Percentiles rank a stretch among this genome's conserved stretches.
These are phyloP conservation scores for Ispidina lecontei DNA, from an alignment of 2,797 vertebrate species.

Conservation along the genomic window DNA sequence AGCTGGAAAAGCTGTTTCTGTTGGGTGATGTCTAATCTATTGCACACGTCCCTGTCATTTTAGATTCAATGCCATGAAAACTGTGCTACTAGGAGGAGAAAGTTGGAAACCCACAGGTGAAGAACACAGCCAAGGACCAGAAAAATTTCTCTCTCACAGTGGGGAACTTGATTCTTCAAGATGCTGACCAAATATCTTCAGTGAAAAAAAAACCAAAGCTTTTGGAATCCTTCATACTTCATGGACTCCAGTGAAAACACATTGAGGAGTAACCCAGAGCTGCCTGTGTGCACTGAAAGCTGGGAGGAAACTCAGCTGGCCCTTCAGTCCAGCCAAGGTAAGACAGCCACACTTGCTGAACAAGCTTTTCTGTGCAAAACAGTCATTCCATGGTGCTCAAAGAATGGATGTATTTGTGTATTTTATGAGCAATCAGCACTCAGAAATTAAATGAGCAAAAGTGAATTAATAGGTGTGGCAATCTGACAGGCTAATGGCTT, in stretches of 20 bases:
- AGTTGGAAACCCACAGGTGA: not conserved
- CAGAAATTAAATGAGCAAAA: constrained; percentile 22
- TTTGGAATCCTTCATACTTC: not conserved
- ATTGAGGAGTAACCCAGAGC: not conserved
- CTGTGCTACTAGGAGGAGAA: not conserved
- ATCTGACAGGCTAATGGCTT: not conserved
- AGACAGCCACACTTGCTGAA: not conserved
- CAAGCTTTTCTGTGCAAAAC: not conserved
- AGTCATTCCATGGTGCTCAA: accelerated
- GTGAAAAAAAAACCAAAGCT: not conserved
- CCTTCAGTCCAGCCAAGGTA: not conserved
- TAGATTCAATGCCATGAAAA: not conserved
- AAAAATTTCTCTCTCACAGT: not conserved
- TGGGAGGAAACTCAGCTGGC: not conserved
- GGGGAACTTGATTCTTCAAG: not conserved
- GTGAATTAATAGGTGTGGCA: not conserved
- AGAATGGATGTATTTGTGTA: not conserved
- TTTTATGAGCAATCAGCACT: not conserved
- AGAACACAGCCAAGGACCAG: not conserved
- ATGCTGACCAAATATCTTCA: not conserved
- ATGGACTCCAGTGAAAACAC: not conserved
- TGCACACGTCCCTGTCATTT: not conserved
- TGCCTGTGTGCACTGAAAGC: not conserved
- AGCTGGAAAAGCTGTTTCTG: not conserved
- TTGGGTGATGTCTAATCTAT: not conserved